phyloP scores from a whole-genome alignment of 2,888 invertebrate species.

The Ormyrus rosae region DNA sequence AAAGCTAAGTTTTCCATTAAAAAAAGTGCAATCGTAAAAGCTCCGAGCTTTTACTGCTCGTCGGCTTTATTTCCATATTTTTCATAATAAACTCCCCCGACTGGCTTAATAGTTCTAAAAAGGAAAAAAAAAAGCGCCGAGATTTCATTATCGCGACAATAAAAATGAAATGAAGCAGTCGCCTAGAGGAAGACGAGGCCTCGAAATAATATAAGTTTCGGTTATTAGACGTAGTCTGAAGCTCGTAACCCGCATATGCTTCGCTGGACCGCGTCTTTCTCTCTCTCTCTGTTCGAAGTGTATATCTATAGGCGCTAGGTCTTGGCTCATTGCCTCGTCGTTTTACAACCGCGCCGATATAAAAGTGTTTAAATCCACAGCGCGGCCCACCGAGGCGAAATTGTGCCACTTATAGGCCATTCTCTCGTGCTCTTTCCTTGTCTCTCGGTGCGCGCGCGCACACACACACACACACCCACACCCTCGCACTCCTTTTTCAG shows the following conservation, averaged over 20 bases:
- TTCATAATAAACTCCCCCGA: conserved; percentile 44
- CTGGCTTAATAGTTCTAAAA: conserved; percentile 47
- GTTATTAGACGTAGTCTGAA: conserved; percentile 50
- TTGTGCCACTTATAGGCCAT: conserved; percentile 39
- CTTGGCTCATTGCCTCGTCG: conserved; percentile 60
- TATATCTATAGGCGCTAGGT: background rate
- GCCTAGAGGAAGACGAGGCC: conserved; percentile 21
- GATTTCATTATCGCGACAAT: conserved; percentile 54
- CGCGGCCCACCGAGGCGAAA: conserved; percentile 27
- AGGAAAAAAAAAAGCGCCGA: conserved; percentile 19
- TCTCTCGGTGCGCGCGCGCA: too few species aligned
- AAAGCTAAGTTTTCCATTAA: conserved; percentile 34
- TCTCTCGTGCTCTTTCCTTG: background rate
- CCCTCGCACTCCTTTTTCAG: conserved; percentile 56
- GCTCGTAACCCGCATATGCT: conserved; percentile 49
- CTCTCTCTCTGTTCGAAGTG: background rate
- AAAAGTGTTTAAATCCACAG: conserved; percentile 64
- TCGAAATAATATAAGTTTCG: conserved; percentile 48
- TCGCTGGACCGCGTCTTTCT: background rate
- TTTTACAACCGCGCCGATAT: conserved; percentile 61
- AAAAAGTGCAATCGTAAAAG: background rate
- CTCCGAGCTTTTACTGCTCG: background rate
- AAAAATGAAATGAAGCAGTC: conserved; percentile 40
- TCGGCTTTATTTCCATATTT: conserved; percentile 44
- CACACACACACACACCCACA: background rate